Base-by-base conservation (phyloP, 1,140 invertebrate species). In the Zophobas morio region DNA sequence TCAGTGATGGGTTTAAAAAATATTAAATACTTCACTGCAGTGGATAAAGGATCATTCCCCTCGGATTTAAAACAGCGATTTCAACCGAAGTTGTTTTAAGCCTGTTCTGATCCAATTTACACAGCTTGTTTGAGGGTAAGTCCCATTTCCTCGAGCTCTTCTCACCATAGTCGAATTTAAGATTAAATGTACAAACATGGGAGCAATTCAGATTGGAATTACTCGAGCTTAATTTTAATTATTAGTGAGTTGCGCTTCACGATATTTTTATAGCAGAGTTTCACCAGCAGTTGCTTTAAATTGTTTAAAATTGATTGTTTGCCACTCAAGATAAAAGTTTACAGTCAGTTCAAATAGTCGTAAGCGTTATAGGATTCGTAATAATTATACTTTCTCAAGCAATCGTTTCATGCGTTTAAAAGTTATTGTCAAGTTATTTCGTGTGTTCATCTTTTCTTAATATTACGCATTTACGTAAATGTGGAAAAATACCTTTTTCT, bases 21-120 rank as follows among this genome's bases (percentile, higher is more conserved):
- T 63, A 66, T 66, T 66, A 66, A 66, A 66, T 66, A 66, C 60
- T 66, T 39, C 39, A 63, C 57, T 36, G 8, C 57, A 39, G 37
- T 66, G 60, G 60, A 66, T 66, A 66, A 66, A 66, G 60, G 60
- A 66, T 66, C 60, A 66, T 66, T 66, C 60, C 60, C 60, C 60
- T 42, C 60, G 60, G 60, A 66, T 66, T 66, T 66, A 66, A 66
- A 66, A 66, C 60, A 33, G 60, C 60, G 60, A 66, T 66, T 66
- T 66, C 60, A 40, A 46, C 60, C 60, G 39, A 66, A 66, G 60
- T 66, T 66, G 60, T 66, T 66, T 66, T 66, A 66, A 66, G 60
- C 60, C 60, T 66, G n/a, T 36, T 66, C 60, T 66, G 60, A 66
- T 66, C 60, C 60, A 66, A 66, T 66, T 66, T 66, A 42, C 60